These are phyloP conservation scores for Hypomecis punctinalis DNA, from an alignment of 2,888 invertebrate genomes.

Conservation along the genomic window DNA sequence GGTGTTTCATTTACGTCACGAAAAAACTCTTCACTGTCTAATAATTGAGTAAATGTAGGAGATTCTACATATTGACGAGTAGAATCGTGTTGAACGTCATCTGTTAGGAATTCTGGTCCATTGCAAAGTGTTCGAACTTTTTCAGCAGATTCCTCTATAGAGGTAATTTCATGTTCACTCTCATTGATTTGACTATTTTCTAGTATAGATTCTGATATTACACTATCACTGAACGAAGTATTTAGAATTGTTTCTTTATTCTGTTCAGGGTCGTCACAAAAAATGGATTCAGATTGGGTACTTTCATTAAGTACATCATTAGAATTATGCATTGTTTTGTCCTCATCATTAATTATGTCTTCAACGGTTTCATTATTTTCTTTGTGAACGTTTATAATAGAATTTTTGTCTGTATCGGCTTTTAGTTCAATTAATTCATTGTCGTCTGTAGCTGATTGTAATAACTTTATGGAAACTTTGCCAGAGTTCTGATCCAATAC, in stretches of 20 bases:
- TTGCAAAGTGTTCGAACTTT: neutral
- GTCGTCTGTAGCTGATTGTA: neutral
- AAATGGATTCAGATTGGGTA: slow-evolving; percentile 35
- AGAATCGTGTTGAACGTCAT: slow-evolving; percentile 1
- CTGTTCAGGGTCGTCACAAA: slow-evolving; percentile 3
- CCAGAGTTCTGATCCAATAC: slow-evolving; percentile 12
- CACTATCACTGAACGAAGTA: slow-evolving; percentile 4
- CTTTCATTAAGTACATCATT: slow-evolving; percentile 29
- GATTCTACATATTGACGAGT: slow-evolving; percentile 27
- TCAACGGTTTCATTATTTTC: slow-evolving; percentile 23
- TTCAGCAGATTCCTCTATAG: slow-evolving; percentile 11
- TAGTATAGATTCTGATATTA: slow-evolving; percentile 19
- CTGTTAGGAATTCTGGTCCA: neutral
- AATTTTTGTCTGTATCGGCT: neutral
- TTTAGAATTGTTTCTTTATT: slow-evolving; percentile 1
- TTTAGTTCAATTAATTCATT: neutral
- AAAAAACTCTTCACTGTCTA: slow-evolving; percentile 34
- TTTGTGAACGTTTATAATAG: neutral
- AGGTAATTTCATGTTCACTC: neutral
- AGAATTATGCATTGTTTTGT: slow-evolving; percentile 11
- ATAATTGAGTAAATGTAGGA: slow-evolving; percentile 31
- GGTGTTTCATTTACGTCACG: slow-evolving; percentile 23
- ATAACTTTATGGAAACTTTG: slow-evolving; percentile 1
- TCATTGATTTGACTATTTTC: slow-evolving; percentile 11
- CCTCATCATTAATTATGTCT: slow-evolving; percentile 26